Evolutionary conservation across 1,140 invertebrate genomes (phyloP).

Genomic region (Drosophila ogumai): DNA sequence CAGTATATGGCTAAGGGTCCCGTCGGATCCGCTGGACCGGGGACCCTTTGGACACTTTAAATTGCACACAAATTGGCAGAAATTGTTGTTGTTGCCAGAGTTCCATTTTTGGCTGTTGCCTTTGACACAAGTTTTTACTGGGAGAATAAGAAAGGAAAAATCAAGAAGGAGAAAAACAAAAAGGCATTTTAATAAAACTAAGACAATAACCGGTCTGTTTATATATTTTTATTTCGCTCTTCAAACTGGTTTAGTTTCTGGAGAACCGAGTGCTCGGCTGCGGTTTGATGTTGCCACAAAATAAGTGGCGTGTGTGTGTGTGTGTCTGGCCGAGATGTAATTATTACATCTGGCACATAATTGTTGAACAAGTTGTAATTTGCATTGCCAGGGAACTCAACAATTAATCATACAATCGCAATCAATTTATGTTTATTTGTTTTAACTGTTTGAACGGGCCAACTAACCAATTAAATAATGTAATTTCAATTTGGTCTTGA

Average conservation of each 20-base stretch:
- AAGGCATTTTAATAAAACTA: constrained; percentile 78
- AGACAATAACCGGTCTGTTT: constrained; percentile 57
- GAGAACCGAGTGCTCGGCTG: constrained; percentile 26
- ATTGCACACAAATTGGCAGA: constrained; percentile 79
- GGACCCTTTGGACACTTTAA: constrained; percentile 45
- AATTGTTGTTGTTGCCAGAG: constrained; percentile 52
- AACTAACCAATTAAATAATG: constrained; percentile 44
- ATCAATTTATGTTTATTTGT: constrained; percentile 38
- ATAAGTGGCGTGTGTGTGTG: constrained; percentile 30
- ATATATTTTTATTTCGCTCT: neutral
- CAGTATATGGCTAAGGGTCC: neutral
- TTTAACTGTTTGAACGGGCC: constrained; percentile 6
- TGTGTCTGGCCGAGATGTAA: constrained; percentile 4
- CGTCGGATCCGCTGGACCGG: neutral
- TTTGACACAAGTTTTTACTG: constrained; percentile 66
- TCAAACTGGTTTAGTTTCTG: neutral
- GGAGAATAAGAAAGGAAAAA: neutral
- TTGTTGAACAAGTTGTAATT: constrained; percentile 34
- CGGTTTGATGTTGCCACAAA: constrained; percentile 41
- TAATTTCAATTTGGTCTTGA: constrained; percentile 27
- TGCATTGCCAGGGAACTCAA: neutral
- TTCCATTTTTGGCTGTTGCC: constrained; percentile 49
- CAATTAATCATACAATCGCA: constrained; percentile 40
- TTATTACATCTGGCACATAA: constrained; percentile 14
- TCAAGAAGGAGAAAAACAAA: constrained; percentile 21